phyloP scores from a whole-genome alignment of 2,113 vertebrate genomes.

The Neotragus moschatus region DNA sequence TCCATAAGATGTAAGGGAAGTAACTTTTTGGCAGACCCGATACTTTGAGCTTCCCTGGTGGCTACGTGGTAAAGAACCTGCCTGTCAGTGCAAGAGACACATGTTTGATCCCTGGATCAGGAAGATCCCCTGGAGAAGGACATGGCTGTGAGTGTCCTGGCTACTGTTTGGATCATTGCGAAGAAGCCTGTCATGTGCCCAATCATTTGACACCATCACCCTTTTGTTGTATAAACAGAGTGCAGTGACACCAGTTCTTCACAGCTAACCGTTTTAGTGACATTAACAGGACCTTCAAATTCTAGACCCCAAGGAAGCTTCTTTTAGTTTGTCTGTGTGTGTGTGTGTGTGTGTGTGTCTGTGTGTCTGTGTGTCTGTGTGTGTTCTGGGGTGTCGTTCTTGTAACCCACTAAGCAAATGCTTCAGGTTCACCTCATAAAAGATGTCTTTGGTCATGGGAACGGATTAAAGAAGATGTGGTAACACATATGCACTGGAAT shows the following conservation, averaged over 20 bases:
- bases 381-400: not conserved
- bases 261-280: accelerated
- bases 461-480: not conserved
- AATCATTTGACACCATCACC: accelerated
- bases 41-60: not conserved
- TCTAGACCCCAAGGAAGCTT: not conserved
- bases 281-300: not conserved
- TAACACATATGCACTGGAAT: accelerated
- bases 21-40: not conserved
- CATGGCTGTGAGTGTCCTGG: accelerated
- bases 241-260: accelerated
- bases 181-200: not conserved
- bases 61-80: accelerated
- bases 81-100: not conserved
- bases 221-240: not conserved
- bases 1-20: not conserved
- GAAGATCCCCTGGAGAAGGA: not conserved
- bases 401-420: too few relatives aligned
- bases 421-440: accelerated
- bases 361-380: too few relatives aligned
- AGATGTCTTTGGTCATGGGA: not conserved
- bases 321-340: accelerated
- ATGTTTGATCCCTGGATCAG: not conserved
- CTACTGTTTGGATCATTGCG: not conserved
- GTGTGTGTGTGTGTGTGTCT: too few relatives aligned